Evolutionary conservation across 2,797 vertebrate genomes (phyloP).

Genomic region (Orientallactaga sibirica): DNA sequence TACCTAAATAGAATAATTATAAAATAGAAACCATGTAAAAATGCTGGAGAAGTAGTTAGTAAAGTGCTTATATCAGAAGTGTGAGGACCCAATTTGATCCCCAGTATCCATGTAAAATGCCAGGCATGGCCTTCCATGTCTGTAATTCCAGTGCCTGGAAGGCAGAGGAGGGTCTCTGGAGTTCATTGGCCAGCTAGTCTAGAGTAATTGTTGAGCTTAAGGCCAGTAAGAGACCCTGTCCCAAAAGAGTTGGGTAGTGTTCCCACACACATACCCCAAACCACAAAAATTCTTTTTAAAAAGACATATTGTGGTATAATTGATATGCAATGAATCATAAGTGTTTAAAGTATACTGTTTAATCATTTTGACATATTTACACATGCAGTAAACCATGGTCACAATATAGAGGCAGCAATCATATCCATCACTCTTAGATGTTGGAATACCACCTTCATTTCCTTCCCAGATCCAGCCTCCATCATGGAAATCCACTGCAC

Average conservation of each 20-base stretch:
- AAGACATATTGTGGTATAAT: neutral
- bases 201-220: no score
- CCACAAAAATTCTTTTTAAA: neutral
- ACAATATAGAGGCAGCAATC: no score
- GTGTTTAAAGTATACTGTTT: neutral
- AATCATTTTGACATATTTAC: neutral
- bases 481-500: neutral
- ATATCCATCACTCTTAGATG: neutral
- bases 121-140: no score
- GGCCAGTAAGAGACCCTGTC: no score
- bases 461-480: neutral
- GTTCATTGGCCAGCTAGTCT: no score
- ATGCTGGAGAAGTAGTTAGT: no score
- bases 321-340: neutral
- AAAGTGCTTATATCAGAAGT: no score
- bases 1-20: neutral
- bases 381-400: neutral
- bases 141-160: no score
- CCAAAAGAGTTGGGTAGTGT: no score
- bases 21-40: slow-evolving; percentile 1
- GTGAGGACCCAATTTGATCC: no score
- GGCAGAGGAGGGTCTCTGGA: no score
- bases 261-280: neutral
- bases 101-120: no score
- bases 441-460: neutral